These are phyloP conservation scores for Eutrigla gurnardus DNA, from an alignment of 2,797 vertebrate genomes.

Conservation along the genomic window DNA sequence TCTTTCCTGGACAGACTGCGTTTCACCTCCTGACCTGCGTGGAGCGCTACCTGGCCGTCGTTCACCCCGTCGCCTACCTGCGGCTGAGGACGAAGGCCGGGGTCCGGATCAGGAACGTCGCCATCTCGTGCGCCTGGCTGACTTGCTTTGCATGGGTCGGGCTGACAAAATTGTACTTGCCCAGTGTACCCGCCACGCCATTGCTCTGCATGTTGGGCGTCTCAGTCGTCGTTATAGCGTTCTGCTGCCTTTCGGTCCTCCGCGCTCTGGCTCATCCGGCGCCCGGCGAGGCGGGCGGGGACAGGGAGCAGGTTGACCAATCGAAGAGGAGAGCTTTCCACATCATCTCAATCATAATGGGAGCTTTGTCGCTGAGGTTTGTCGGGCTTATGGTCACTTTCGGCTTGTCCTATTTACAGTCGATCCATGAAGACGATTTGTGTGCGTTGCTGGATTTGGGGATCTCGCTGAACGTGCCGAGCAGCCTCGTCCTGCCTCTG, in stretches of 20 bases:
- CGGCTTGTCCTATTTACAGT: accelerated
- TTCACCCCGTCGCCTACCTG: conserved; percentile 21
- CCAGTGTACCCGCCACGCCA: neutral
- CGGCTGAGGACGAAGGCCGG: neutral
- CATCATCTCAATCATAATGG: neutral
- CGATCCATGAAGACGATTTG: neutral
- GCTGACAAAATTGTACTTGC: neutral
- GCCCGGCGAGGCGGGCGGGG: neutral
- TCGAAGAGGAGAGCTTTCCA: conserved; percentile 11
- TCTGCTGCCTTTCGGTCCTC: conserved; percentile 21
- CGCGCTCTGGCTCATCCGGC: neutral
- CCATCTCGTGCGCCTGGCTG: conserved; percentile 6
- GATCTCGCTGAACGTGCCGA: neutral
- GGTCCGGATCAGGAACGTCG: conserved; percentile 10
- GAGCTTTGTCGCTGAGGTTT: conserved; percentile 11
- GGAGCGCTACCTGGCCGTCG: conserved; percentile 23
- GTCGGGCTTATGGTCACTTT: neutral
- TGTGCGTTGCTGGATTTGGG: neutral
- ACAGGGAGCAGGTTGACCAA: neutral
- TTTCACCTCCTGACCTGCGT: conserved; percentile 25
- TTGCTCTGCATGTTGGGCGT: neutral
- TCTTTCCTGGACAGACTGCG: neutral
- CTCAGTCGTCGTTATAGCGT: neutral
- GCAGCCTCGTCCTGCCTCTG: conserved; percentile 16
- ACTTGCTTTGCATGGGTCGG: neutral